Evolutionary conservation across 2,888 invertebrate genomes (phyloP), one percentile per base, ranked within the genome.

Genomic region (Ornithoptera priamus): DNA sequence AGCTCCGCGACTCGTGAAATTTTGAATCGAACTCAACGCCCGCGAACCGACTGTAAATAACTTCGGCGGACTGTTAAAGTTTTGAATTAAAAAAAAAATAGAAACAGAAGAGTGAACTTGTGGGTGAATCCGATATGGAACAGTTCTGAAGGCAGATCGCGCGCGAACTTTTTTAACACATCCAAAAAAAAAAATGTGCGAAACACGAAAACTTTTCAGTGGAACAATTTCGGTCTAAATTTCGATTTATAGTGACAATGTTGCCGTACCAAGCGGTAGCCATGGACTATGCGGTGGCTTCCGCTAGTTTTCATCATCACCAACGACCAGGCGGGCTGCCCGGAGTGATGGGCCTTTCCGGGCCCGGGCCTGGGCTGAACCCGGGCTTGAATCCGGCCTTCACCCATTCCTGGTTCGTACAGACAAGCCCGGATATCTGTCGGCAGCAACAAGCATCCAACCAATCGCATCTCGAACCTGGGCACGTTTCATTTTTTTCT

Each of bases 361-460:
- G 92, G 72, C 91, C 92, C 3, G 92, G 92, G 85, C 83, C 90
- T 56, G 90, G 89, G 69, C 89, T 92, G 80, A 92, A 91, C 80
- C 91, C 91, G 63, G 90, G 90, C 81, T 85, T 94, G 81, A 87
- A 92, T 90, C 95, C 97, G 85, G 96, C 96, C 85, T 97, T 97
- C 94, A 96, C 97, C 88, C 97, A 97, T 95, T 97, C 97, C 94
- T 97, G 97, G 97, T 97, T 97, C 95, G 97, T 97, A 94, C 95
- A 93, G 93, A 90, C 95, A 93, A 96, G 96, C 94, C 96, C 97
- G 96, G 97, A 97, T 94, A 95, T 97, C 94, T 97, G 97, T 95
- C 95, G 94, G 89, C 95, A 96, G 95, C 96, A 97, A 94, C 94
- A 93, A 94, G 94, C 93, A 93, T 94, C 94, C 89, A 93, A 93